Evolutionary conservation across 2,888 invertebrate species (phyloP), one percentile per base, ranked within the genome.

Genomic region (Eurytoma californica): DNA sequence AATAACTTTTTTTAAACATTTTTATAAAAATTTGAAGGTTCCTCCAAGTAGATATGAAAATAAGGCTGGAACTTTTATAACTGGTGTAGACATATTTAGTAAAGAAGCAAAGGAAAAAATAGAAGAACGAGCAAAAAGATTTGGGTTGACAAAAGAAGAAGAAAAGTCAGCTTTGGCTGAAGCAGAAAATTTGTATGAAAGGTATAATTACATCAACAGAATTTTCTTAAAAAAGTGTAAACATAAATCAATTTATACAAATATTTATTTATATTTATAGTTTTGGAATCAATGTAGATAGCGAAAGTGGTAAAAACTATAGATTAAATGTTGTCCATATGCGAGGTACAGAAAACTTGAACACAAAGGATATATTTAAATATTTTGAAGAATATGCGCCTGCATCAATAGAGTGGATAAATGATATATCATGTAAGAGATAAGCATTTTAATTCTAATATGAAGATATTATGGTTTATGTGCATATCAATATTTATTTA

Each of bases 371-470:
- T 88, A 93, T 97, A 69, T 94, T 96, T 87, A 93, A 93, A 83
- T 96, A 96, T 90, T 94, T 97, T 87, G 92, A 93, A 87, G 94
- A 94, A 83, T 95, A 94, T 88, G 93, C 93, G 72, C 96, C 97
- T n/a, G 91, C 93, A 14, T 93, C 93, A 13, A 92, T 97, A 70
- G 96, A 97, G 90, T 96, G 96, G 95, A 93, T 96, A 79, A 94
- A 95, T 91, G 94, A 95, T 87, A 91, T 92, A 83, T 94, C 95
- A 84, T 97, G 96, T 94, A 91, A n/a, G n/a, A n/a, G n/a, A n/a
- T n/a, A n/a, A 92, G 93, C 90, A 65, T 9, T 7, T 39, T 9
- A 7, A 1, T 39, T 39, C 39, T 7, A 9, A 39, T 9, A 39
- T 9, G 9, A 2, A 24, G 24, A n/a, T 20, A 60, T 39, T 74